phyloP scores from a whole-genome alignment of 2,888 invertebrate species.

The Neoascia interrupta region DNA sequence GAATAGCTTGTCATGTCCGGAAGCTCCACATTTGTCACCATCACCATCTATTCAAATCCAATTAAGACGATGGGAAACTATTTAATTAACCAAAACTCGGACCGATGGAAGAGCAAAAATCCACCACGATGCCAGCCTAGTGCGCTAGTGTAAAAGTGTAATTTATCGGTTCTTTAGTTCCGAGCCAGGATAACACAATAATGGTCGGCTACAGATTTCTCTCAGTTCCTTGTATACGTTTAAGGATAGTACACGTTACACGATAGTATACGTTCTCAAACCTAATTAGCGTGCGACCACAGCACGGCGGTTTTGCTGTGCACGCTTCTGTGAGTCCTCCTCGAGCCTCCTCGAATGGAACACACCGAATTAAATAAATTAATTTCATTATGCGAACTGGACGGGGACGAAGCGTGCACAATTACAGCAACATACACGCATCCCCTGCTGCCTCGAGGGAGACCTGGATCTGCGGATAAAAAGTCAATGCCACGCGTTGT shows the following conservation, averaged over 20 bases:
- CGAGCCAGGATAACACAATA: constrained; percentile 47
- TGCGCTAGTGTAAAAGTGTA: constrained; percentile 48
- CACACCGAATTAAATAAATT: constrained; percentile 64
- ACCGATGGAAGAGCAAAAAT: neutral
- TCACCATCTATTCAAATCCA: constrained; percentile 41
- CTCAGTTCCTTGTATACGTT: constrained; percentile 10
- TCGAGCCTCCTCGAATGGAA: constrained; percentile 15
- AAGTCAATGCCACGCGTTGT: constrained; percentile 13
- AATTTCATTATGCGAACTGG: constrained; percentile 54
- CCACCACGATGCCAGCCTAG: neutral
- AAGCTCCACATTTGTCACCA: constrained; percentile 28
- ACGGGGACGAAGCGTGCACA: constrained; percentile 24
- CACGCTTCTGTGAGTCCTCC: neutral
- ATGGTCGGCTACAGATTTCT: constrained; percentile 47
- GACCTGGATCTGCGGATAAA: constrained; percentile 7
- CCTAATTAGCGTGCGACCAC: constrained; percentile 64
- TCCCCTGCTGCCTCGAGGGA: constrained; percentile 27
- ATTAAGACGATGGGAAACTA: constrained; percentile 26
- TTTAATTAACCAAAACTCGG: constrained; percentile 40
- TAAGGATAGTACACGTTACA: too few species aligned
- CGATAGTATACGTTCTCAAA: too few species aligned
- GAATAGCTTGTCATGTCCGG: neutral
- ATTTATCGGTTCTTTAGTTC: constrained; percentile 65
- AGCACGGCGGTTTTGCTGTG: constrained; percentile 4
- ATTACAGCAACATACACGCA: constrained; percentile 27